Percentiles rank a stretch among this genome's conserved stretches.
phyloP scores from a whole-genome alignment of 2,113 vertebrate genomes.

The Barnardius zonarius region DNA sequence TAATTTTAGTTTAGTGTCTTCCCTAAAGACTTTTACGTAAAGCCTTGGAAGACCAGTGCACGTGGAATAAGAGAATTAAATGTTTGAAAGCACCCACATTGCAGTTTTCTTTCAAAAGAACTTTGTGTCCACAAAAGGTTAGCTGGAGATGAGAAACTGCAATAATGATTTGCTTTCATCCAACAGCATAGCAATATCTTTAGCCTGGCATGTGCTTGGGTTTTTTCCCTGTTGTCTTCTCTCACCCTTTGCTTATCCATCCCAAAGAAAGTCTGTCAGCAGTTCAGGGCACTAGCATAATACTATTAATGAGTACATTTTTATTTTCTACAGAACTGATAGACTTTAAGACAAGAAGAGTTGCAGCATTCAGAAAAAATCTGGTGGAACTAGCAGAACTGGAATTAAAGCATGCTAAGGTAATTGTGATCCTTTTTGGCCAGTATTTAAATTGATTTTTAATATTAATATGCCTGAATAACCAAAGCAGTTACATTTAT shows the following conservation, averaged over 20 bases:
- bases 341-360: conserved; percentile 98
- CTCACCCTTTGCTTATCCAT: background rate
- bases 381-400: conserved; percentile 97
- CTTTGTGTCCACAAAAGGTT: background rate
- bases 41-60: background rate
- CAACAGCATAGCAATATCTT: background rate
- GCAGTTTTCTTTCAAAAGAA: background rate
- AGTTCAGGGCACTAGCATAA: background rate
- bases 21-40: background rate
- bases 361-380: conserved; percentile 98
- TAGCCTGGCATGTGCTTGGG: background rate
- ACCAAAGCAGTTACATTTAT: background rate
- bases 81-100: background rate
- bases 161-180: background rate
- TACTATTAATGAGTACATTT: background rate
- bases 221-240: background rate
- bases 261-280: background rate
- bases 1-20: background rate
- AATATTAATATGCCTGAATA: background rate
- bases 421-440: conserved; percentile 50
- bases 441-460: background rate
- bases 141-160: background rate
- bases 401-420: conserved; percentile 99
- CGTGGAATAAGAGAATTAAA: background rate
- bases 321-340: conserved; percentile 83